These are phyloP conservation scores for Coelopa pilipes DNA, from an alignment of 2,888 invertebrate species.

Conservation along the genomic window DNA sequence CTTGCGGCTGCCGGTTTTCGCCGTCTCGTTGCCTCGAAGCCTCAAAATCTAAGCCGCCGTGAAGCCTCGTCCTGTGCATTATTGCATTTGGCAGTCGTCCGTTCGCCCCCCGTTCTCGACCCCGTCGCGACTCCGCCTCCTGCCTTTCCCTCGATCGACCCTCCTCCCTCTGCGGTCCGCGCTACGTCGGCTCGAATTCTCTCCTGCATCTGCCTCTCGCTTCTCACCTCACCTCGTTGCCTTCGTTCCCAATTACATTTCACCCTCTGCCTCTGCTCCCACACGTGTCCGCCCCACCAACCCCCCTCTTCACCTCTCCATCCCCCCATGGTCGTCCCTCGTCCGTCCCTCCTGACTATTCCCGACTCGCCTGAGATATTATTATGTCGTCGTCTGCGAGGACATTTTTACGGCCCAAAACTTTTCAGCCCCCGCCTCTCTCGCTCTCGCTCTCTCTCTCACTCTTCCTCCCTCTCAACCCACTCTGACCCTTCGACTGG, in stretches of 20 bases:
- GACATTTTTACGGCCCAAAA: background rate
- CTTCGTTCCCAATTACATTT: background rate
- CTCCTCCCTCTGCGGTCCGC: too few species aligned
- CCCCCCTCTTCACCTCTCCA: background rate
- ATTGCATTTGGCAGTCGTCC: slow-evolving; percentile 31
- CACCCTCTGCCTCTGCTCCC: background rate
- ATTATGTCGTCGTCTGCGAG: slow-evolving; percentile 23
- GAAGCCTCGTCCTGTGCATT: background rate
- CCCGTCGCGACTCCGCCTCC: too few species aligned
- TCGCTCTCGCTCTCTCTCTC: background rate
- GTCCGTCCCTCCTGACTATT: background rate
- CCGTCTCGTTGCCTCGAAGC: background rate
- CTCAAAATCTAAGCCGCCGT: too few species aligned
- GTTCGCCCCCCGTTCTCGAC: background rate
- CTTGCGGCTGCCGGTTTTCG: background rate
- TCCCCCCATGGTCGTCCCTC: background rate
- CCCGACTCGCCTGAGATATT: slow-evolving; percentile 12
- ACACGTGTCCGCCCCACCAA: too few species aligned
- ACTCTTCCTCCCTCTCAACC: background rate
- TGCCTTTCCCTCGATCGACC: background rate
- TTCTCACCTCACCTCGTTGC: too few species aligned
- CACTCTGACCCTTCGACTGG: slow-evolving; percentile 26
- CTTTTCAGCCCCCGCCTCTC: background rate
- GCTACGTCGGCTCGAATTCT: too few species aligned
- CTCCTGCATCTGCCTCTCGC: background rate